These are phyloP conservation scores for Rugalucina vietnamica DNA, from an alignment of 2,888 invertebrate genomes.

Conservation along the genomic window DNA sequence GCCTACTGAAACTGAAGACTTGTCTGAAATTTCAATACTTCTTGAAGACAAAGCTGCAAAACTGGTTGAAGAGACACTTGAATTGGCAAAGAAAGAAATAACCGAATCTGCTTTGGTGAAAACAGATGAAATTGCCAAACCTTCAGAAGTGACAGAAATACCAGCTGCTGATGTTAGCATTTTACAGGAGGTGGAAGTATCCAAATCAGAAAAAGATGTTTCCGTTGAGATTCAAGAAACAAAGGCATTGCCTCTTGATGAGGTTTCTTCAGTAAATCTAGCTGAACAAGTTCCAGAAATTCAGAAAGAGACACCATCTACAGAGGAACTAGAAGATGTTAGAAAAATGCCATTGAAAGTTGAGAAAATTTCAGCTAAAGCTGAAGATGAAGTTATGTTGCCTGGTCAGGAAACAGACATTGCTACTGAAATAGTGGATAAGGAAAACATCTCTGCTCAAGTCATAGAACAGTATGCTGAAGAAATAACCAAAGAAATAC, in stretches of 20 bases:
- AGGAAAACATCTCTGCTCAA: conserved; percentile 39
- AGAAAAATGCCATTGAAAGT: neutral
- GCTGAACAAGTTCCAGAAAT: neutral
- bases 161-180: conserved; percentile 33
- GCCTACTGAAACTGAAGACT: conserved; percentile 1
- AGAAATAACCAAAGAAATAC: conserved; percentile 46
- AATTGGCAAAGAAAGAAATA: conserved; percentile 25
- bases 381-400: neutral
- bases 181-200: neutral
- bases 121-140: conserved; percentile 28
- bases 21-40: conserved; percentile 11
- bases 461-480: conserved; percentile 52
- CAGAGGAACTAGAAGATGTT: neutral
- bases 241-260: neutral
- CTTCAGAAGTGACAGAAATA: conserved; percentile 39
- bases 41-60: neutral
- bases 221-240: conserved; percentile 13
- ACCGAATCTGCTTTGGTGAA: neutral
- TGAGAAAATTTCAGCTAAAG: neutral
- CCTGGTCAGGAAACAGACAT: neutral
- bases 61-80: conserved; percentile 20
- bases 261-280: neutral
- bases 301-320: conserved; percentile 10
- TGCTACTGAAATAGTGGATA: neutral
- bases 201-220: neutral